Conservation (phyloP, 2,797 vertebrate genomes). For the Apogon talboti region DNA sequence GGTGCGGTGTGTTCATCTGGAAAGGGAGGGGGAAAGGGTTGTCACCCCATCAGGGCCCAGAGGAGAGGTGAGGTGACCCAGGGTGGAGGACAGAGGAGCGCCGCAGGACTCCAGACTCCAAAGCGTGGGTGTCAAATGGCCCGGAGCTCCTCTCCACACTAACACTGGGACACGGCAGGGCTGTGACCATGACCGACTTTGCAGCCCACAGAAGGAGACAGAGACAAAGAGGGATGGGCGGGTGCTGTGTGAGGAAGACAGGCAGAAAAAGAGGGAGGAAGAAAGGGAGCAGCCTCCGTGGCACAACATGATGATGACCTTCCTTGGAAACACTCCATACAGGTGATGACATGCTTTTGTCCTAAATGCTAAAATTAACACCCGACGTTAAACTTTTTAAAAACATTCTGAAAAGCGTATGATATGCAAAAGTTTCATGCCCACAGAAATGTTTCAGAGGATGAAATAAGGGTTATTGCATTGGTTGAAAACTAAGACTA, state of each 20-base stretch:
- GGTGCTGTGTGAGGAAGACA: constrained; percentile 57
- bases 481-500: no score
- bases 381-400: constrained; percentile 48
- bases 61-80: constrained; percentile 76
- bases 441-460: constrained; percentile 49
- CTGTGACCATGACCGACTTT: constrained; percentile 85
- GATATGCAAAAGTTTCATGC: constrained; percentile 58
- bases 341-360: constrained; percentile 72
- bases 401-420: constrained; percentile 42
- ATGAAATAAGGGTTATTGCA: not conserved
- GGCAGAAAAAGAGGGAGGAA: constrained; percentile 53
- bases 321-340: constrained; percentile 73
- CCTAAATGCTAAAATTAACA: constrained; percentile 81
- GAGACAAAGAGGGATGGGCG: constrained; percentile 73
- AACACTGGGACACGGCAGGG: constrained; percentile 69
- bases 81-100: constrained; percentile 77
- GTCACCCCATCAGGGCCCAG: constrained; percentile 72
- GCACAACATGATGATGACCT: constrained; percentile 71
- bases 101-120: constrained; percentile 74
- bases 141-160: constrained; percentile 58
- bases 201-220: constrained; percentile 77
- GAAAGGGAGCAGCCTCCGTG: constrained; percentile 61
- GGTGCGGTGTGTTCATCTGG: constrained; percentile 61
- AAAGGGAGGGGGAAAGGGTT: constrained; percentile 43
- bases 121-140: constrained; percentile 77